Evolutionary conservation across 2,113 vertebrate genomes (phyloP).

Genomic region (Hipposideros armiger): DNA sequence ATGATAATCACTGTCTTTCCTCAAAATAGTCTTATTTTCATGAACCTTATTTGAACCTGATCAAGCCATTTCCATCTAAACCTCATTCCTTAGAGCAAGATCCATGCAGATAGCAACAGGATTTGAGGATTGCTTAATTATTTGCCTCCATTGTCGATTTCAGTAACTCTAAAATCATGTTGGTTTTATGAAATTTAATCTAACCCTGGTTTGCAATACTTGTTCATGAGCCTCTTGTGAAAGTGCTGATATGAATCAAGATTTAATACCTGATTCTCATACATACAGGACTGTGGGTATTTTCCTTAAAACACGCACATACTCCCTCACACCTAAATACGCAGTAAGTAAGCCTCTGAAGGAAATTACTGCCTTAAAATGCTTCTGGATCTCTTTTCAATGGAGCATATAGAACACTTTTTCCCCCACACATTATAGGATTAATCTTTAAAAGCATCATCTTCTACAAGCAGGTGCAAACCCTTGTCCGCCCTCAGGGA

Average conservation of each 20-base stretch:
- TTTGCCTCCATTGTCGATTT: slow-evolving; percentile 25
- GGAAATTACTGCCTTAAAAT: background rate
- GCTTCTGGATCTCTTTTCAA: slow-evolving; percentile 16
- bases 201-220: background rate
- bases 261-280: background rate
- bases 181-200: slow-evolving; percentile 20
- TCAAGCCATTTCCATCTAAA: background rate
- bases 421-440: background rate
- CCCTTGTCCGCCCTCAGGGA: slow-evolving; percentile 18
- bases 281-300: background rate
- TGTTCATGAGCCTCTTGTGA: background rate
- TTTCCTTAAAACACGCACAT: background rate
- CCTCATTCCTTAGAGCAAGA: background rate
- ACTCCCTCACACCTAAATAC: background rate
- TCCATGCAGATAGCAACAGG: background rate
- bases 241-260: background rate
- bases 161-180: slow-evolving; percentile 20
- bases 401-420: background rate
- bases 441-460: slow-evolving; percentile 51
- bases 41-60: background rate
- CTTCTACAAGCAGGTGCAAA: slow-evolving; percentile 47
- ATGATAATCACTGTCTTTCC: background rate
- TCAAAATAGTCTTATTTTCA: slow-evolving; percentile 47
- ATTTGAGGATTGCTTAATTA: background rate
- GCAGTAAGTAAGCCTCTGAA: background rate